Percentiles rank a stretch among this genome's conserved stretches.
phyloP scores from a whole-genome alignment of 2,797 vertebrate genomes.

The Heliangelus exortis region DNA sequence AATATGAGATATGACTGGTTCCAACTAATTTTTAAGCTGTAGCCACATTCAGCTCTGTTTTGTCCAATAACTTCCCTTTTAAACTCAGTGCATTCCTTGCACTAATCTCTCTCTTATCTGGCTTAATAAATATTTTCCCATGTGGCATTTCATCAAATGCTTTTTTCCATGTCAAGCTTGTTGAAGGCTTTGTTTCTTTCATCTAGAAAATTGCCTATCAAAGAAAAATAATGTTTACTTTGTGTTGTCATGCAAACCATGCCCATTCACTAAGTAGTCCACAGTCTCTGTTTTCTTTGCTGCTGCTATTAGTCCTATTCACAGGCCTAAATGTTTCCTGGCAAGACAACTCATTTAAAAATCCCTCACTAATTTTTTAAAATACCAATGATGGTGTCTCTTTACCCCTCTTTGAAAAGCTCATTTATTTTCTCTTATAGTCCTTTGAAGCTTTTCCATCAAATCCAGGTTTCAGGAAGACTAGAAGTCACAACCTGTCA shows the following conservation, averaged over 20 bases:
- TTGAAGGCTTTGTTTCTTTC: neutral
- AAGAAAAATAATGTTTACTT: neutral
- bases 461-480: neutral
- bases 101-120: neutral
- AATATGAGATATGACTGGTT: neutral
- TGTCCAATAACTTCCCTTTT: neutral
- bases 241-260: neutral
- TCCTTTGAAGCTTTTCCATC: neutral
- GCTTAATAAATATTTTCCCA: neutral
- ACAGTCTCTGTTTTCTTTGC: neutral
- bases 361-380: neutral
- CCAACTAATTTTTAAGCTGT: neutral
- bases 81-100: neutral
- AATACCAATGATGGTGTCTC: neutral
- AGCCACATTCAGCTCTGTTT: neutral
- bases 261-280: neutral
- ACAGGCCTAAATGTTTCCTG: neutral
- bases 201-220: neutral
- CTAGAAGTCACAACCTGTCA: neutral
- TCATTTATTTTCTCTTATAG: accelerated
- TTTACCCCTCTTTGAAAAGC: neutral
- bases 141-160: neutral
- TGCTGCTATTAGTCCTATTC: neutral
- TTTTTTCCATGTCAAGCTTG: neutral
- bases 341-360: neutral